These are phyloP conservation scores for Pogona vitticeps DNA, from an alignment of 2,113 vertebrate species.

Conservation along the genomic window DNA sequence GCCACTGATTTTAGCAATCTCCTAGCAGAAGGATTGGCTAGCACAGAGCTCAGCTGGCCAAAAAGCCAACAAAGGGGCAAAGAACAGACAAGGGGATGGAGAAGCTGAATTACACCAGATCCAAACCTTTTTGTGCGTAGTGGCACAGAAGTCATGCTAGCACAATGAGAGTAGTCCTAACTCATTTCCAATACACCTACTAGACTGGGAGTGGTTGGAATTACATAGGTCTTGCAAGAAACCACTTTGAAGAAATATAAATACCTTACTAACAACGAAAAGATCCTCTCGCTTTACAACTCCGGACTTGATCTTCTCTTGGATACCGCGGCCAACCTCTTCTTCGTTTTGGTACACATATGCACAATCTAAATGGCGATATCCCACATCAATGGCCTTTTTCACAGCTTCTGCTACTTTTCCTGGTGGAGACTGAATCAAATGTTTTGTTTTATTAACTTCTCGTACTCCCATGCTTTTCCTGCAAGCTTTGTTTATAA, in stretches of 20 bases:
- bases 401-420: constrained; percentile 79
- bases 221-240: neutral
- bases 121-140: no score
- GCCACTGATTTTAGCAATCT: no score
- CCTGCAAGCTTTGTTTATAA: neutral
- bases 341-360: constrained; percentile 85
- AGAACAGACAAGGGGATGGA: no score
- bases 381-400: constrained; percentile 82
- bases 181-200: no score
- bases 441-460: neutral
- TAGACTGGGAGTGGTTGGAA: no score
- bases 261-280: constrained; percentile 91
- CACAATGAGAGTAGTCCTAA: no score
- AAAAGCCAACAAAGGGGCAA: neutral
- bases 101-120: no score
- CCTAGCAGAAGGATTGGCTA: no score
- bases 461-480: neutral
- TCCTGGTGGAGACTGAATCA: constrained; percentile 77
- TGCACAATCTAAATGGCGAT: constrained; percentile 88
- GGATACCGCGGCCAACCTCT: constrained; percentile 84
- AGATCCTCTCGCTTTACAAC: constrained; percentile 87
- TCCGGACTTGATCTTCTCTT: constrained; percentile 79
- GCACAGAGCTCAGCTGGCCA: no score
- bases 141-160: no score
- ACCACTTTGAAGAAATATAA: neutral